Base-by-base conservation (phyloP, 1,140 invertebrate genomes). In the Calycopis cecrops region DNA sequence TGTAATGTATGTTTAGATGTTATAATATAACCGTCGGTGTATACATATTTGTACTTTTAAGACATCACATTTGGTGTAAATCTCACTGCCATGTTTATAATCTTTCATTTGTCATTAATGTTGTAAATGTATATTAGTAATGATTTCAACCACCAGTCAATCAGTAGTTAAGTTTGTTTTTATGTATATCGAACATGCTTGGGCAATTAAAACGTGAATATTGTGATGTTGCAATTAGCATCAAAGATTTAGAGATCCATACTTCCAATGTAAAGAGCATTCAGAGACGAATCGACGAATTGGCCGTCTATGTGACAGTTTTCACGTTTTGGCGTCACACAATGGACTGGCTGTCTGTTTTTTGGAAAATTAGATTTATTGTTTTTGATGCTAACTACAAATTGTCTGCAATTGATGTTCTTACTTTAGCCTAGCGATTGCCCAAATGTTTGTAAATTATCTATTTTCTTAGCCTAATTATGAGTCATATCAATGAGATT, bases 401-500 rank as follows among this genome's bases (percentile, higher is more conserved):
- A 44, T 44, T 16, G 40, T 44, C 48, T 61, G 40, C 38, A 48
- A 49, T 67, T 51, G 9, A 47, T 52, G 33, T 51, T 40, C 48
- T 14, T 44, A 44, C 10, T 53, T 21, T 35, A 49, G 49, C 55
- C 35, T 61, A 37, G 54, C 52, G 61, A 28, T 73, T 71, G 68
- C 67, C 62, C 66, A 70, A 65, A 69, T 72, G 64, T 58, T 59
- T 64, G 55, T 66, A 68, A 63, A 62, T 69, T 59, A 57, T 56
- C 69, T 66, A 77, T 81, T 80, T 76, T 62, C 60, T 72, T 82
- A 81, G 79, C 76, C 75, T 82, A 79, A 80, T 79, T 79, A 77
- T 72, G 73, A 84, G 70, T 83, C 83, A 86, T 86, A 86, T 86
- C 83, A 86, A 83, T 80, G 74, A 84, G 73, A 81, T 83, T 81